Evolutionary conservation across 2,888 invertebrate genomes (phyloP).

Genomic region (Chalcis sispes): DNA sequence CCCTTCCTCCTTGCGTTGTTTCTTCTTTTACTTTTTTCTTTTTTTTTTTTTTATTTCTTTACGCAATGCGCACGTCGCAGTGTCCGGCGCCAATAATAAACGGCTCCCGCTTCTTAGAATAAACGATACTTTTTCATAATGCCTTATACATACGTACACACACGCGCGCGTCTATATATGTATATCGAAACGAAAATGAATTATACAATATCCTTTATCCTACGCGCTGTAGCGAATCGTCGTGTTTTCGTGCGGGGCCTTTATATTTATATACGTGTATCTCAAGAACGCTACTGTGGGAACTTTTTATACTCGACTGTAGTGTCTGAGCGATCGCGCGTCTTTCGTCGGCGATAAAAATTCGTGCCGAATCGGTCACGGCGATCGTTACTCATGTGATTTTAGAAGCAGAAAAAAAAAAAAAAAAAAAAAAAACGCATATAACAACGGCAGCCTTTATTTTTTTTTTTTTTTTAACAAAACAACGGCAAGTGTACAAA

Average conservation of each 20-base stretch:
- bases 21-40: conserved; percentile 11
- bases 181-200: conserved; percentile 52
- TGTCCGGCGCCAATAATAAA: conserved; percentile 58
- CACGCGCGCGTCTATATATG: too few species aligned
- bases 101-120: conserved; percentile 56
- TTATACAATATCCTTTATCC: too few species aligned
- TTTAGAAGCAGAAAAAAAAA: too few species aligned
- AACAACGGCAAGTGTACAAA: conserved; percentile 32
- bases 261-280: too few species aligned
- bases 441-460: too few species aligned
- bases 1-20: conserved; percentile 5
- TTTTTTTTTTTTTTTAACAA: too few species aligned
- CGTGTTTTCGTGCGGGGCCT: too few species aligned
- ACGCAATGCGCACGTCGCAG: conserved; percentile 39
- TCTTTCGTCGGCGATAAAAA: conserved; percentile 48
- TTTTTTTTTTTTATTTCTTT: conserved; percentile 26
- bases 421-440: too few species aligned
- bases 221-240: too few species aligned
- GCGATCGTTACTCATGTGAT: conserved; percentile 4
- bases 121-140: conserved; percentile 49
- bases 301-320: conserved; percentile 35
- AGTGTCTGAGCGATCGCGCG: too few species aligned
- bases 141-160: neutral
- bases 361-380: neutral
- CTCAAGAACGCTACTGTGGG: conserved; percentile 48